Evolutionary conservation across 64 coral and sea anemone genomes (phyloP).

Genomic region (Acropora yongei): DNA sequence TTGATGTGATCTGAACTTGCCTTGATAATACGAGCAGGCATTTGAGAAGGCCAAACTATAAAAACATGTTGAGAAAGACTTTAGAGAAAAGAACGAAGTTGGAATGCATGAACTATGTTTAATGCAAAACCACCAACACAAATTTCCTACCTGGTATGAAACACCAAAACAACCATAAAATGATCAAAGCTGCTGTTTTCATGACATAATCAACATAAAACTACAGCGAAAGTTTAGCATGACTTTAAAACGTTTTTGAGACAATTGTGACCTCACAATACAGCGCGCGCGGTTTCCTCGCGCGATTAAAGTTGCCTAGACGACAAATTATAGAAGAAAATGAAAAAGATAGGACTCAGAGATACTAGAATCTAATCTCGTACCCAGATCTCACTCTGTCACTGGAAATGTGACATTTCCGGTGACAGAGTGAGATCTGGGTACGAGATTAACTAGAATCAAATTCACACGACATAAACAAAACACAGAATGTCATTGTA

Average conservation of each 20-base stretch:
- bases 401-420: too few relatives aligned
- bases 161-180: conserved; percentile 5
- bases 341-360: too few relatives aligned
- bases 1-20: not conserved
- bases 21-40: conserved; percentile 35
- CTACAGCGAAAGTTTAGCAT: not conserved
- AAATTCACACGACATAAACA: too few relatives aligned
- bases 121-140: too few relatives aligned
- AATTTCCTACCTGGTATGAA: not conserved
- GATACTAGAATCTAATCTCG: too few relatives aligned
- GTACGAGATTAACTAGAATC: too few relatives aligned
- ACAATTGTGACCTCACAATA: not conserved
- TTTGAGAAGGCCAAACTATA: not conserved
- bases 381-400: too few relatives aligned
- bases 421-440: too few relatives aligned
- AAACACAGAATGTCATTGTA: too few relatives aligned
- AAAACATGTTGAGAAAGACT: not conserved
- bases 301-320: not conserved
- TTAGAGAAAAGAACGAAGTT: not conserved
- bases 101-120: too few relatives aligned
- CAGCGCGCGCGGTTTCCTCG: not conserved
- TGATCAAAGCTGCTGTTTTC: conserved; percentile 15
- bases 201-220: not conserved
- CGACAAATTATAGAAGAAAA: too few relatives aligned
- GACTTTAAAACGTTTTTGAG: not conserved